Evolutionary conservation across 2,888 invertebrate genomes (phyloP).

Genomic region (Capitulum mitella): DNA sequence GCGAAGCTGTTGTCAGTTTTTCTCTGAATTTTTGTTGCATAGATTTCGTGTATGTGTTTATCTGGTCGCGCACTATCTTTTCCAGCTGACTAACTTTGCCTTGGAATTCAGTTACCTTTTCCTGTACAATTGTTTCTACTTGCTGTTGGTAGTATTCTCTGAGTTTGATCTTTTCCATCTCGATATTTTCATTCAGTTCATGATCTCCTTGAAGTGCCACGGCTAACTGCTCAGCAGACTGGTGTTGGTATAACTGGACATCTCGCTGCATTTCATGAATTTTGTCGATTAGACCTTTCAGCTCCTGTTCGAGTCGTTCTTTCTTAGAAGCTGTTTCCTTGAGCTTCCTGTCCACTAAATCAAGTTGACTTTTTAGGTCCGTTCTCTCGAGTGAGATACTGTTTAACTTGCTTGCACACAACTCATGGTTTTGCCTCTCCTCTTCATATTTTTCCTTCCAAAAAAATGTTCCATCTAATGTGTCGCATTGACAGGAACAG

Average conservation of each 20-base stretch:
- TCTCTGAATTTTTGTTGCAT: slow-evolving; percentile 2
- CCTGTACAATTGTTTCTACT: not conserved
- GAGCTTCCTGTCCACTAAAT: not conserved
- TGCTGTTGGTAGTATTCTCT: slow-evolving; percentile 2
- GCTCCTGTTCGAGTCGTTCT: not conserved
- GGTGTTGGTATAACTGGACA: not conserved
- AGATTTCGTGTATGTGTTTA: not conserved
- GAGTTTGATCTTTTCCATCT: slow-evolving; percentile 1
- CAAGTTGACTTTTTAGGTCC: not conserved
- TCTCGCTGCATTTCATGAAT: slow-evolving; percentile 5
- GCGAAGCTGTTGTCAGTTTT: not conserved
- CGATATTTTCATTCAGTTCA: not conserved
- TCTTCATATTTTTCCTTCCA: not conserved
- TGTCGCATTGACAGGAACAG: not conserved
- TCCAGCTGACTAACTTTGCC: not conserved
- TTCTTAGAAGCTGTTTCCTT: not conserved
- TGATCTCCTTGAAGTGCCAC: not conserved
- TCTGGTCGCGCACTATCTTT: not conserved
- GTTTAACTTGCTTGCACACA: not conserved
- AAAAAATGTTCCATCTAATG: not conserved
- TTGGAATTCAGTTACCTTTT: not conserved
- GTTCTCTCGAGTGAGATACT: not conserved
- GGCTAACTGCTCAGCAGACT: not conserved
- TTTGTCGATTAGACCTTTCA: not conserved
- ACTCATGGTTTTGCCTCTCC: not conserved